Evolutionary conservation across 2,888 invertebrate genomes (phyloP).

Genomic region (Parascotia fuliginaria): DNA sequence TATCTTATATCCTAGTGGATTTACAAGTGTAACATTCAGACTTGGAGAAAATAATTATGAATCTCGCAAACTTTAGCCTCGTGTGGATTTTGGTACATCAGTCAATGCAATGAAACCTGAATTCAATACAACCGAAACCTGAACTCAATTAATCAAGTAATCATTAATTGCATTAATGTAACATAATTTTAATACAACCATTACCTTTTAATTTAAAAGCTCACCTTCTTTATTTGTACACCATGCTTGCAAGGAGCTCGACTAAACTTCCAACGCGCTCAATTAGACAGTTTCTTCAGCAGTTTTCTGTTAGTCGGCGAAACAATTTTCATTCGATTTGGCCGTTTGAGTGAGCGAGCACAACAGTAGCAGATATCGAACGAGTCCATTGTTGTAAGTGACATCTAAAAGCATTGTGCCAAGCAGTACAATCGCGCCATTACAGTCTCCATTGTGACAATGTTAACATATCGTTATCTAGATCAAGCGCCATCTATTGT

Average conservation of each 20-base stretch:
- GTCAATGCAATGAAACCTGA: no score
- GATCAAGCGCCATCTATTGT: conserved; percentile 85
- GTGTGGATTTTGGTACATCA: no score
- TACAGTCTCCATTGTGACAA: conserved; percentile 83
- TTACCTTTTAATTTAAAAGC: no score
- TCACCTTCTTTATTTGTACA: no score
- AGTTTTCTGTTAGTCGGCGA: conserved; percentile 39
- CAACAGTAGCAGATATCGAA: conserved; percentile 76
- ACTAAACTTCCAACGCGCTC: neutral
- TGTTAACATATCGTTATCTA: conserved; percentile 85
- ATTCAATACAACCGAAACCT: no score
- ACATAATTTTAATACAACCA: no score
- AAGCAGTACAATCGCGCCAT: conserved; percentile 82
- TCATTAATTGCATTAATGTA: no score
- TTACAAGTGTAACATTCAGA: no score
- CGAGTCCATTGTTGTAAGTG: conserved; percentile 78
- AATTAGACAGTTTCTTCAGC: conserved; percentile 3
- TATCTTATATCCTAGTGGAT: no score
- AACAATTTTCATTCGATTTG: conserved; percentile 70
- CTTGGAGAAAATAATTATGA: no score
- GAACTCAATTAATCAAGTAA: no score
- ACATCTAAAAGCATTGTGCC: conserved; percentile 83
- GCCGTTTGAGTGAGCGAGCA: conserved; percentile 67
- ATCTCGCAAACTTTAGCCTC: no score
- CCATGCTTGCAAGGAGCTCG: neutral